A percentile compares a stretch with the other conserved stretches of the same genome.
Conservation (phyloP, 64 coral and sea anemone species). For the Stylophora pistillata region DNA sequence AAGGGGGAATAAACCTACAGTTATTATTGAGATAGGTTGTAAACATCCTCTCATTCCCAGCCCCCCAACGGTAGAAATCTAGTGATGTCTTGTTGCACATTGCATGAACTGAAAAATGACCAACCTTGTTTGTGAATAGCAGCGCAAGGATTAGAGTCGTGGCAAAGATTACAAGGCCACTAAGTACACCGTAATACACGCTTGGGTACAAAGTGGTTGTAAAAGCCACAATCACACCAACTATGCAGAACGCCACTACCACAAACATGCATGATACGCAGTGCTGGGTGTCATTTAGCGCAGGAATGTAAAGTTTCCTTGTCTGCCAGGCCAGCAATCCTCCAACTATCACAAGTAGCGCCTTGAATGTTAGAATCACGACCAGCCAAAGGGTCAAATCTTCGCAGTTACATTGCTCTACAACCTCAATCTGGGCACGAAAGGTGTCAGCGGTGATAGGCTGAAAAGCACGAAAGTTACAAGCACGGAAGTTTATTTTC, state of each 20-base stretch:
- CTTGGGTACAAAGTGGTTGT: constrained; percentile 50
- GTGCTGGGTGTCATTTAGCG: constrained; percentile 81
- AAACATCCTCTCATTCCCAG: too few species aligned
- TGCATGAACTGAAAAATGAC: not conserved
- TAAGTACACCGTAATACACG: constrained; percentile 69
- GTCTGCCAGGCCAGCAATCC: constrained; percentile 92
- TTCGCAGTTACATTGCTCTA: constrained; percentile 68
- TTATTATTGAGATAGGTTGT: too few species aligned
- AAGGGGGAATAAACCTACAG: too few species aligned
- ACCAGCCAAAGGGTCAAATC: constrained; percentile 51
- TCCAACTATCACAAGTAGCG: constrained; percentile 44
- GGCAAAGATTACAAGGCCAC: constrained; percentile 37
- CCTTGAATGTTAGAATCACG: constrained; percentile 59
- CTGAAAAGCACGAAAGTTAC: constrained; percentile 40
- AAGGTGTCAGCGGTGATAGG: constrained; percentile 77
- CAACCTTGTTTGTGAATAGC: constrained; percentile 82
- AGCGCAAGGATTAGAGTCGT: constrained; percentile 75
- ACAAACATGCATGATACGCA: constrained; percentile 79
- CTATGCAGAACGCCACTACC: constrained; percentile 32
- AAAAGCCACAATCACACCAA: constrained; percentile 50
- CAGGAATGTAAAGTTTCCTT: constrained; percentile 65
- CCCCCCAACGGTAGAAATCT: too few species aligned
- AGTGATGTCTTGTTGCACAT: not conserved
- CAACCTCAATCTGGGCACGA: constrained; percentile 42
- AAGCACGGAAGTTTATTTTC: not conserved